Percentiles rank a stretch among this genome's conserved stretches.
These are phyloP conservation scores for Colistium nudipinnis DNA, from an alignment of 2,113 vertebrate species.

Conservation along the genomic window DNA sequence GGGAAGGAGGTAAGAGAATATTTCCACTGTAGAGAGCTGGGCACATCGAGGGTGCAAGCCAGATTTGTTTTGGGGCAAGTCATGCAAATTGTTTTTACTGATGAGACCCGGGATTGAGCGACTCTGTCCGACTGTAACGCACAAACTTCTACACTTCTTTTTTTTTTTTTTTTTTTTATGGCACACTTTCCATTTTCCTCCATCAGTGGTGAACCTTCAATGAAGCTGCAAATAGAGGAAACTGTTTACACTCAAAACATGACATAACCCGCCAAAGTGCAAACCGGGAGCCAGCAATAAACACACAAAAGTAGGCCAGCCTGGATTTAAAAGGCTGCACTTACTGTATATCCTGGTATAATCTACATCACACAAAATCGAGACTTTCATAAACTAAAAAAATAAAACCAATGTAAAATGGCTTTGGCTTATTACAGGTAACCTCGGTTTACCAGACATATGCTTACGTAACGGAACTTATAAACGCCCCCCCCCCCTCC, in stretches of 20 bases:
- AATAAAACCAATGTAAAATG: constrained; percentile 22
- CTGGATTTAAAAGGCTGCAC: neutral
- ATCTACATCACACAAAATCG: neutral
- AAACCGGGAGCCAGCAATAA: constrained; percentile 31
- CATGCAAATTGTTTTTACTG: constrained; percentile 1
- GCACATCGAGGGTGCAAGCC: constrained; percentile 36
- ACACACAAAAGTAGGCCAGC: constrained; percentile 3
- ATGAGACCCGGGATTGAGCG: neutral
- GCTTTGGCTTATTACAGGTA: constrained; percentile 41
- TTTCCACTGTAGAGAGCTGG: constrained; percentile 42
- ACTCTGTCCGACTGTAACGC: neutral
- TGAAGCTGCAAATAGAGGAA: constrained; percentile 43
- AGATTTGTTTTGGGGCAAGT: constrained; percentile 35
- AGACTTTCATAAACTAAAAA: neutral
- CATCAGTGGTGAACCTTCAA: neutral
- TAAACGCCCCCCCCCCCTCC: constrained; percentile 53
- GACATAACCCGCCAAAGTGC: constrained; percentile 1
- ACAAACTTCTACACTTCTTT: neutral
- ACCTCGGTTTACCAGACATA: constrained; percentile 29
- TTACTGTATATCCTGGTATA: neutral
- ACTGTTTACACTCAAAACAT: constrained; percentile 56
- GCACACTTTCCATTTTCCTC: neutral
- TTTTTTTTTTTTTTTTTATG: no score
- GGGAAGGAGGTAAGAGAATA: constrained; percentile 30
- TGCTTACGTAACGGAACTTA: constrained; percentile 40